phyloP scores from a whole-genome alignment of 2,888 invertebrate species.

The Phaonia tiefii region DNA sequence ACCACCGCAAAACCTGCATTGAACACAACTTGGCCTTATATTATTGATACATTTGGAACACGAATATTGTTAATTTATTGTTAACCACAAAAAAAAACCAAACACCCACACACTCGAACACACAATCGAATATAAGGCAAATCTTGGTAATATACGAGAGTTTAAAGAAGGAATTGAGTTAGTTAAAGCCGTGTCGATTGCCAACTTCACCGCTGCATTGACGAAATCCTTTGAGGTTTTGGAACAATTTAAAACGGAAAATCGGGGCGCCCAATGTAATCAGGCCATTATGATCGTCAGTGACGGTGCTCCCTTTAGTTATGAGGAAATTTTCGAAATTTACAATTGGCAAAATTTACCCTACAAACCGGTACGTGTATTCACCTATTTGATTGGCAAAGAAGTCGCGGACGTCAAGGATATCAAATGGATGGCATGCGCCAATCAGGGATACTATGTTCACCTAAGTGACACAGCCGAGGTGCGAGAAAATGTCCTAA shows the following conservation, averaged over 20 bases:
- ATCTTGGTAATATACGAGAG: constrained; percentile 90
- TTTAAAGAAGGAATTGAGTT: constrained; percentile 90
- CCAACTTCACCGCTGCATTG: constrained; percentile 95
- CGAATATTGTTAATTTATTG: constrained; percentile 38
- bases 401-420: constrained; percentile 95
- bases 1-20: background rate
- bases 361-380: constrained; percentile 94
- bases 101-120: constrained; percentile 36
- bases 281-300: constrained; percentile 99
- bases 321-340: constrained; percentile 93
- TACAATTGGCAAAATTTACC: constrained; percentile 91
- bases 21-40: constrained; percentile 44
- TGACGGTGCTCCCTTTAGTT: constrained; percentile 98
- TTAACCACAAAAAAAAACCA: background rate
- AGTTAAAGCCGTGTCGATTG: constrained; percentile 92
- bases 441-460: constrained; percentile 97
- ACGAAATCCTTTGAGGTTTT: constrained; percentile 94
- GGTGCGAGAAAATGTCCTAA: constrained; percentile 97
- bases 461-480: constrained; percentile 98
- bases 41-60: constrained; percentile 50
- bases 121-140: constrained; percentile 84
- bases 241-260: constrained; percentile 84
- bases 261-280: constrained; percentile 89
- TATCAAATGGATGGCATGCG: constrained; percentile 99
- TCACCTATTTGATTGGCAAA: constrained; percentile 98